Evolutionary conservation across 2,888 invertebrate species (phyloP), one percentile per base, ranked within the genome.

Genomic region (Yponomeuta malinellus): DNA sequence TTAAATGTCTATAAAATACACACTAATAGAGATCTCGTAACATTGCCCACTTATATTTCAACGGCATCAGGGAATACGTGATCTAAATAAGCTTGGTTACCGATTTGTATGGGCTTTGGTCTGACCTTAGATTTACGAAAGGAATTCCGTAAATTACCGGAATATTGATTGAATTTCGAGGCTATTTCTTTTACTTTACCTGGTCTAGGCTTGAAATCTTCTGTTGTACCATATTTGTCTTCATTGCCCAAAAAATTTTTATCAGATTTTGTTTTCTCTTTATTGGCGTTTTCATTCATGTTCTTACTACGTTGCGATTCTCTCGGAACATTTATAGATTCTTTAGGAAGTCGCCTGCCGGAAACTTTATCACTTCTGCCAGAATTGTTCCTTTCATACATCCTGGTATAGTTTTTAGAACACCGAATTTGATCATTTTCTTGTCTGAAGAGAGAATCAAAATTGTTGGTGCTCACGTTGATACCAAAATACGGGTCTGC

Each of bases 41-140:
- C 71, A 71, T 67, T 71, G 33, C 31, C 64, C 23, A 74, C 52
- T 83, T 79, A 92, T 76, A 92, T 89, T 83, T 92, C 92, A 74
- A 92, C 84, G 74, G 92, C 92, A 75, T 91, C 90, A 72, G 94
- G 94, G 78, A 94, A 94, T 74, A 94, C 89, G 76, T 94, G 94
- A 78, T 94, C 93, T 76, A 94, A 90, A 82, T 94, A 94, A 73
- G 93, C 92, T 80, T 94, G 93, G 77, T 94, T 86, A 71, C 93
- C 94, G 76, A 87, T 91, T 78, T 94, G 94, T 73, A 94, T 79
- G 12, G 94, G 94, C 78, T 92, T 94, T 59, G 94, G 94, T 80
- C 94, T 88, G 10, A 89, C 83, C 74, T 85, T 90, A 73, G 59
- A 67, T 63, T 65, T 68, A 5, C 67, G 33, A 66, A 71, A 71